Evolutionary conservation across 2,797 vertebrate genomes (phyloP), one percentile per base, ranked within the genome.

Genomic region (Liparis tanakae): DNA sequence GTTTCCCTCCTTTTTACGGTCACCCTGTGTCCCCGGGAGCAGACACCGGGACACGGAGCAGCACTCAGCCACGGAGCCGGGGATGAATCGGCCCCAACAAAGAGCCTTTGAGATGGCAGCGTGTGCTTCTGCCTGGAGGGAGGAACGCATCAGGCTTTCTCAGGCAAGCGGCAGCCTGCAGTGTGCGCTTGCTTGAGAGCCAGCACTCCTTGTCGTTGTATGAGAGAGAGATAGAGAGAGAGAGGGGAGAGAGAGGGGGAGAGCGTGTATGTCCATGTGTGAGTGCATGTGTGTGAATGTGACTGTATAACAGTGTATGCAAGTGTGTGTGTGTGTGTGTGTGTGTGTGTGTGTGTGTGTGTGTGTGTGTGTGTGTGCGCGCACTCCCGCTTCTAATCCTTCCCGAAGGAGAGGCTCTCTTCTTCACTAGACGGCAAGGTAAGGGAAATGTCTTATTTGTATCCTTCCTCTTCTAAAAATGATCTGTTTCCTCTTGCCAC

Each of bases 81-180:
- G 78, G 82, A 85, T 90, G 90, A 90, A 89, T 90, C 92, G 80
- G 89, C 87, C 87, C 82, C 90, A 87, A 93, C 93, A 93, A 92
- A 92, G 91, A 93, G 89, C 83, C 91, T 94, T 89, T 93, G 94
- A 91, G 94, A 94, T 91, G 95, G 93, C 92, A 82, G 88, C 59
- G 91, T 87, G 88, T 80, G 93, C 94, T 88, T 90, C 88, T 91
- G 94, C 96, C 96, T 93, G 94, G 93, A 95, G 95, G 96, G 88
- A 96, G 93, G 89, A 92, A 95, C 92, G 87, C 94, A 94, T 96
- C 95, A 94, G 76, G 83, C 91, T 94, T 92, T 94, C 89, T 87
- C 84, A 94, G 94, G 94, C 96, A 96, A 96, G 96, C 94, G 84
- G 91, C 91, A 93, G 94, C 96, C 95, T 97, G 96, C 95, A 93